phyloP scores from a whole-genome alignment of 2,888 invertebrate species.

The Lobophora halterata region DNA sequence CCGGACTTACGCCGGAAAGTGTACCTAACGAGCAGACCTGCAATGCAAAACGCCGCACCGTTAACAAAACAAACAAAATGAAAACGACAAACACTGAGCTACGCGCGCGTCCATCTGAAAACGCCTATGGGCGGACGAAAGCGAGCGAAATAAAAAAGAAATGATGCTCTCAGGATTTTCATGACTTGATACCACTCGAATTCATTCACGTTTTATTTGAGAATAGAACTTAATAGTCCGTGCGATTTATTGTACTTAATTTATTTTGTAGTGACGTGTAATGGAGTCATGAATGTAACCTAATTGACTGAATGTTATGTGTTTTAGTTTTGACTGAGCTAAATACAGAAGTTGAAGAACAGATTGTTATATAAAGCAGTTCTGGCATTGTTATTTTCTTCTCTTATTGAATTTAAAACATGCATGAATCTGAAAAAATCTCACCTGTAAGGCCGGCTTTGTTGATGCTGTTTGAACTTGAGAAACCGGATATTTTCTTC shows the following conservation, averaged over 20 bases:
- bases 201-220: conserved; percentile 64
- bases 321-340: conserved; percentile 51
- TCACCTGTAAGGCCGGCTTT: conserved; percentile 85
- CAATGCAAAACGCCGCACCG: conserved; percentile 80
- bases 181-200: conserved; percentile 64
- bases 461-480: conserved; percentile 85
- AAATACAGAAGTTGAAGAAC: conserved; percentile 54
- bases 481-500: conserved; percentile 88
- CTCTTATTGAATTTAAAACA: conserved; percentile 15
- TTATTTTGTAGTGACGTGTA: conserved; percentile 42
- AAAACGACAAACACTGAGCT: conserved; percentile 61
- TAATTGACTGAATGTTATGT: conserved; percentile 45
- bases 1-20: conserved; percentile 82
- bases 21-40: conserved; percentile 82
- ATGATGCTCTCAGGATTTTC: conserved; percentile 63
- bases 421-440: conserved; percentile 42
- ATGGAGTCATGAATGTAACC: conserved; percentile 39
- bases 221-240: conserved; percentile 52
- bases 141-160: conserved; percentile 65
- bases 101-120: conserved; percentile 76
- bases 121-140: conserved; percentile 74
- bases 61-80: conserved; percentile 75
- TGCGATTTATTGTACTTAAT: conserved; percentile 44
- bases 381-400: conserved; percentile 20
- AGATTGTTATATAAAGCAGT: conserved; percentile 25